phyloP scores from a whole-genome alignment of 2,113 vertebrate genomes.

The Protomyctophum bolini region DNA sequence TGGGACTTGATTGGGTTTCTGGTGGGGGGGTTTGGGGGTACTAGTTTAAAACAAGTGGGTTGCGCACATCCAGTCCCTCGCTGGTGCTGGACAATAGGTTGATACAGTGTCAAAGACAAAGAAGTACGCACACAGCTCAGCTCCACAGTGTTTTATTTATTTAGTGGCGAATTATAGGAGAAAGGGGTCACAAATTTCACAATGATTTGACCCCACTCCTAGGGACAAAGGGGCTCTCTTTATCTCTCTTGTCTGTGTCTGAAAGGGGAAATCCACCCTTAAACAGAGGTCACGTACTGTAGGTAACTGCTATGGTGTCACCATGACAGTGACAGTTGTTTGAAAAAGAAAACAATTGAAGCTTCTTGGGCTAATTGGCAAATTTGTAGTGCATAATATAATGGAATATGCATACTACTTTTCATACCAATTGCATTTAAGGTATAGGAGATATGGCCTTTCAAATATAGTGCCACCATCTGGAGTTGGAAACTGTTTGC shows the following conservation, averaged over 20 bases:
- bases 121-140: not conserved
- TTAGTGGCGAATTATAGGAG: conserved; percentile 38
- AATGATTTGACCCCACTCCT: conserved; percentile 55
- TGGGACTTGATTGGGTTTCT: not conserved
- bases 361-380: too few relatives aligned
- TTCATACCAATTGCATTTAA: too few relatives aligned
- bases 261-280: conserved; percentile 51
- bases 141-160: not conserved
- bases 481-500: too few relatives aligned
- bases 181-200: conserved; percentile 49
- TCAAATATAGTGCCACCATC: too few relatives aligned
- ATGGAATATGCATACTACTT: too few relatives aligned
- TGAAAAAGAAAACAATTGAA: too few relatives aligned
- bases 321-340: conserved; percentile 2
- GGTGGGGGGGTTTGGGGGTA: not conserved
- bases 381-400: too few relatives aligned
- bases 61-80: too few relatives aligned
- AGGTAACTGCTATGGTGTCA: not conserved
- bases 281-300: conserved; percentile 37
- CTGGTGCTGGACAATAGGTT: too few relatives aligned
- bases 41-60: not conserved
- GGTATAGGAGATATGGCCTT: too few relatives aligned
- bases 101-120: too few relatives aligned
- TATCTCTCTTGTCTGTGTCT: conserved; percentile 58
- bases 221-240: conserved; percentile 80